Evolutionary conservation across 37 sponge, comb jelly and placozoan genomes (phyloP), one percentile per base, ranked within the genome.

Genomic region (Beroe forskalii): DNA sequence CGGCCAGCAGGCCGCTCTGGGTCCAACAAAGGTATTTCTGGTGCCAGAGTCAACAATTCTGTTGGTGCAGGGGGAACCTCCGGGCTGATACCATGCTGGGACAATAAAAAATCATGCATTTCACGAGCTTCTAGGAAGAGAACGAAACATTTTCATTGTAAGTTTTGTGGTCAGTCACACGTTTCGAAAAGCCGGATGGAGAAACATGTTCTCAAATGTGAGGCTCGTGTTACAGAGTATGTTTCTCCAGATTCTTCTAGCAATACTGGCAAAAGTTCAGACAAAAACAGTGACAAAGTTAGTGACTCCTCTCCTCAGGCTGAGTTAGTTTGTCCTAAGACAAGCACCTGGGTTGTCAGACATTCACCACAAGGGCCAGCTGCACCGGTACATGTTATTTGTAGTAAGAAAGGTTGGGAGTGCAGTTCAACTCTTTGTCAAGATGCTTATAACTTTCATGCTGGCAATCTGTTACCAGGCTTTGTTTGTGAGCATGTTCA

Each of bases 341-440:
- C 39, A 36, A 37, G 72, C 20, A 69, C 19, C 17, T 69, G 32
- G 27, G 17, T 36, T 3, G 72, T 69, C 4, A 69, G 72, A 33
- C 2, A 33, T 17, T 31, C 33, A 12, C 17, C 39, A 1, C 72
- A 69, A 37, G 72, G 72, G 9, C 72, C 72, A 4, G 72, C 38
- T 2, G 17, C 37, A 1, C 72, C 72, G 32, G 72, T 69, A 33
- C 72, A 69, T 17, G 72, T 69, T 3, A 9, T 31, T 36, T 9
- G 20, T 35, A 69, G 32, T 35, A 69, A 69, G 39, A 35, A 69
- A 32, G 72, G 72, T 2, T 69, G 72, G 72, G 72, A 69, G 38
- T 69, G 72, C 32, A 69, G 33, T 17, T 27, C 38, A 35, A 19
- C 35, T 31, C 4, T 35, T 36, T 69, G 72, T 69, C 35, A 33